Percentiles rank a stretch among this genome's conserved stretches.
Evolutionary conservation across 2,888 invertebrate genomes (phyloP).

Genomic region (Eupsilia transversa): DNA sequence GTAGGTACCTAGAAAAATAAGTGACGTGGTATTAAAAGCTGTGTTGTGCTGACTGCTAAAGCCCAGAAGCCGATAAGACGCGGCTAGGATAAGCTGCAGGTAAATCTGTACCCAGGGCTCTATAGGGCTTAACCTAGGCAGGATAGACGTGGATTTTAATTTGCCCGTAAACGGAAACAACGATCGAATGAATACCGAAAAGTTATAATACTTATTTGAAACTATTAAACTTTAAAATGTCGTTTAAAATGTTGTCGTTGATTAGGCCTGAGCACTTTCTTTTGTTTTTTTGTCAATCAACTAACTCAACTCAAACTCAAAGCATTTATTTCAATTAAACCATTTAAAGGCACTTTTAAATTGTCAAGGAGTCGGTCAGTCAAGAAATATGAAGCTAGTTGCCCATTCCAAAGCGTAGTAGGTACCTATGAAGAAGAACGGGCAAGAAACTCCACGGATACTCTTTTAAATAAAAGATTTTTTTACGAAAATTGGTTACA

Average conservation of each 20-base stretch:
- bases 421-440: too few relatives aligned
- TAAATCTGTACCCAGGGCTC: slow-evolving; percentile 24
- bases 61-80: slow-evolving; percentile 32
- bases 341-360: too few relatives aligned
- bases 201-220: slow-evolving; percentile 7
- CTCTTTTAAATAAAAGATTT: too few relatives aligned
- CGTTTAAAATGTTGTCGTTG: too few relatives aligned
- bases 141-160: slow-evolving; percentile 33
- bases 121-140: slow-evolving; percentile 3
- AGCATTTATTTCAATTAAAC: too few relatives aligned
- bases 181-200: background rate
- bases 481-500: too few relatives aligned
- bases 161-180: slow-evolving; percentile 6
- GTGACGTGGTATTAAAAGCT: slow-evolving; percentile 2
- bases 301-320: too few relatives aligned
- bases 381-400: too few relatives aligned
- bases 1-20: slow-evolving; percentile 2
- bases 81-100: slow-evolving; percentile 37
- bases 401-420: too few relatives aligned
- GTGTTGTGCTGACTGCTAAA: slow-evolving; percentile 15
- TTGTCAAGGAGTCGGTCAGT: too few relatives aligned
- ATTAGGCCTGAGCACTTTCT: background rate
- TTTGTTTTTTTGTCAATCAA: too few relatives aligned
- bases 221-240: background rate
- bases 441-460: too few relatives aligned